Percentiles rank a stretch among this genome's conserved stretches.
These are phyloP conservation scores for Stegastes partitus DNA, from an alignment of 2,113 vertebrate genomes.

Conservation along the genomic window DNA sequence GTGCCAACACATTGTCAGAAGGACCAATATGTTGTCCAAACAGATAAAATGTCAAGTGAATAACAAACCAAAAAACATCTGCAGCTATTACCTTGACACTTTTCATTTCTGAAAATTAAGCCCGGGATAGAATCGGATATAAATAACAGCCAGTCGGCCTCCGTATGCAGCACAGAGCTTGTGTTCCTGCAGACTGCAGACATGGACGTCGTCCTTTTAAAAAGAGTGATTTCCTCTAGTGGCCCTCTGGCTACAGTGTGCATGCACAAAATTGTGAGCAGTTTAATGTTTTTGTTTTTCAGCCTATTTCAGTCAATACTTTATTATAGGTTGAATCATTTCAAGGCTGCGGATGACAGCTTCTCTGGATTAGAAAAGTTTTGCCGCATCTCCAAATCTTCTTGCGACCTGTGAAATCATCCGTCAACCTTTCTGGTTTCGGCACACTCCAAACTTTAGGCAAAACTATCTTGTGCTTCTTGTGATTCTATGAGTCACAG, in stretches of 20 bases:
- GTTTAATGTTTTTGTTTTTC: slow-evolving; percentile 10
- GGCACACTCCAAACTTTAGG: slow-evolving; percentile 14
- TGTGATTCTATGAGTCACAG: slow-evolving; percentile 38
- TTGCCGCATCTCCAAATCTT: slow-evolving; percentile 11
- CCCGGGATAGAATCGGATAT: slow-evolving; percentile 22
- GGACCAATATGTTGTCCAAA: slow-evolving; percentile 63
- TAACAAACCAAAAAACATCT: slow-evolving; percentile 62
- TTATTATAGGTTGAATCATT: slow-evolving; percentile 23
- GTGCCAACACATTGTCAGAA: slow-evolving; percentile 62
- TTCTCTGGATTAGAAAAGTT: slow-evolving; percentile 18
- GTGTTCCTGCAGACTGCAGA: slow-evolving; percentile 4
- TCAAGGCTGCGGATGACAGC: slow-evolving; percentile 27
- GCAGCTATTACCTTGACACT: slow-evolving; percentile 50
- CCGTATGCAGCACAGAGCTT: not conserved
- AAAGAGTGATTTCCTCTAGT: slow-evolving; percentile 1
- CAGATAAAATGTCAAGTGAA: slow-evolving; percentile 68
- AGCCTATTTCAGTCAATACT: slow-evolving; percentile 12
- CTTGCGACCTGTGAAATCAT: slow-evolving; percentile 20
- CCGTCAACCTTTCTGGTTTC: not conserved
- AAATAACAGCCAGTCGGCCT: slow-evolving; percentile 42
- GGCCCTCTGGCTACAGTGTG: slow-evolving; percentile 2
- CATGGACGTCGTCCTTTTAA: slow-evolving; percentile 3
- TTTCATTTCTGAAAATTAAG: slow-evolving; percentile 62
- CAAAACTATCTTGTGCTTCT: slow-evolving; percentile 9
- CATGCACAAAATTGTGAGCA: slow-evolving; percentile 4